A percentile compares a stretch with the other conserved stretches of the same genome.
Conservation (phyloP, 2,797 vertebrate species). For the Acropternis orthonyx region DNA sequence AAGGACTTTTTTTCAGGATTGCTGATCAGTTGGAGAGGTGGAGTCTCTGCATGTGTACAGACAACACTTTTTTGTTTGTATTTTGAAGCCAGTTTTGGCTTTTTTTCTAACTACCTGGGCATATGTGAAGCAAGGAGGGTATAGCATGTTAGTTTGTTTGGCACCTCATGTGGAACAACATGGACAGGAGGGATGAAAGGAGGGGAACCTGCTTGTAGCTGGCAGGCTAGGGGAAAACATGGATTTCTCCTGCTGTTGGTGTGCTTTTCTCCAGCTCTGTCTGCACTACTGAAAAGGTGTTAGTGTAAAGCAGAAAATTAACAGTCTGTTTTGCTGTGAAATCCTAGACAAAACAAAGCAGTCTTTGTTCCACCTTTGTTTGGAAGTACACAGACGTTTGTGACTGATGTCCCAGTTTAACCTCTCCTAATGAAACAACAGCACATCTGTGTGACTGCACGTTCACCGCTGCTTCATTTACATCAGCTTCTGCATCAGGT, state of each 20-base stretch:
- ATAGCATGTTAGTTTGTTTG: background rate
- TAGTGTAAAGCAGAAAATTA: background rate
- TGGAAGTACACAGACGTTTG: background rate
- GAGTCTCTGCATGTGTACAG: background rate
- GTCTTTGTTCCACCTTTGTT: background rate
- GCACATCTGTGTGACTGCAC: background rate
- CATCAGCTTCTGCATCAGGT: background rate
- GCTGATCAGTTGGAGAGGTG: background rate
- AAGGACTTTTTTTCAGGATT: background rate
- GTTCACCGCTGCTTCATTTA: background rate
- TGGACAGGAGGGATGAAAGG: background rate
- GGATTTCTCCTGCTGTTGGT: rapidly evolving
- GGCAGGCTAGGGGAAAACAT: background rate
- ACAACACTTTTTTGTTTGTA: background rate
- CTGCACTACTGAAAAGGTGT: background rate
- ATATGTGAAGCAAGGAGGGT: background rate
- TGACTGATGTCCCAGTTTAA: background rate
- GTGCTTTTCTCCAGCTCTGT: background rate
- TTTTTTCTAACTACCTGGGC: background rate
- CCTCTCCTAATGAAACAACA: background rate
- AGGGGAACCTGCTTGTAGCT: background rate
- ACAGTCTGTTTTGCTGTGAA: background rate
- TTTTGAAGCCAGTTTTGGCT: rapidly evolving
- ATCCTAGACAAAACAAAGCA: background rate
- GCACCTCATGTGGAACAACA: background rate